Evolutionary conservation across 2,888 invertebrate species (phyloP), one percentile per base, ranked within the genome.

Genomic region (Conus canariensis): DNA sequence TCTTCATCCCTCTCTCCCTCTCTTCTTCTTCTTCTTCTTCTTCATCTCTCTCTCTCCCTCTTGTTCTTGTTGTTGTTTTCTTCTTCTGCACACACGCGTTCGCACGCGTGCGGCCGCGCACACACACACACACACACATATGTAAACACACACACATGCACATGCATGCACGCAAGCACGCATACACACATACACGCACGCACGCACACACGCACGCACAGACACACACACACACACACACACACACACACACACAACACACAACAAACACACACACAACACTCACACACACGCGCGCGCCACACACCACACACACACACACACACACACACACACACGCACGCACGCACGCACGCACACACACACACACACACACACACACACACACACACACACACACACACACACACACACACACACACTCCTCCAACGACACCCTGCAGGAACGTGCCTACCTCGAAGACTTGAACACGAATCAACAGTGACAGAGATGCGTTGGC

Each of bases 171-270:
- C 56, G 1, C 89, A 6, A 0, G 19, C 83, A 0, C 30, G 3
- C 59, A n/a, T 64, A 82, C 83, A 19, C 30, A 59, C 89, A 30
- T n/a, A 6, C 89, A 82, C 30, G 30, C 30, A 30, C 30, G 30
- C 30, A 30, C 30, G 2, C 30, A 59, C 89, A 59, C 83, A 59
- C 25, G 59, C 83, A 82, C 89, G 25, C 83, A 14, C 67, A 74
- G 56, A 74, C 67, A 70, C 70, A 64, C 88, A 88, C 85, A 67
- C 83, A 85, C 58, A 88, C 90, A 83, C 70, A 67, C 70, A 85
- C 45, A 74, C 87, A 56, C 7, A 82, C 87, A 83, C 64, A 88
- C 70, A 83, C 58, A n/a, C n/a, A n/a, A n/a, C n/a, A n/a, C n/a
- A n/a, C n/a, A n/a, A 14, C 67, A 74, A 45, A 74, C 67, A 70